These are phyloP conservation scores for Saimiri boliviensis DNA, from an alignment of 2,113 vertebrate genomes.

Conservation along the genomic window DNA sequence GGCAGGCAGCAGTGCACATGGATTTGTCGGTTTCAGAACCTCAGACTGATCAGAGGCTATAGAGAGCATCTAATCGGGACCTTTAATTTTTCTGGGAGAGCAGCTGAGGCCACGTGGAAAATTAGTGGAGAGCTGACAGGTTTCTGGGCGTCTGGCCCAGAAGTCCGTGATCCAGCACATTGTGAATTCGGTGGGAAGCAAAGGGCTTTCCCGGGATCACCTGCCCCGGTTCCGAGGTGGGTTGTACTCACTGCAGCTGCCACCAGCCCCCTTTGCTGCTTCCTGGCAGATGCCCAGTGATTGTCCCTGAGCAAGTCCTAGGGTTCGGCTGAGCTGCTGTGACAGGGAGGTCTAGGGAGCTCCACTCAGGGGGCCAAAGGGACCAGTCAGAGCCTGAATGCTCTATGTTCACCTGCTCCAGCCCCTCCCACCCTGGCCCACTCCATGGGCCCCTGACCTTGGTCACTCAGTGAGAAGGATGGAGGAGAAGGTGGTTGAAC, in stretches of 20 bases:
- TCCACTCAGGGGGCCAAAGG: fast-evolving
- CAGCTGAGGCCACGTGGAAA: background rate
- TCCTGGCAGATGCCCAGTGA: background rate
- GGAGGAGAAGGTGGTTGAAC: fast-evolving
- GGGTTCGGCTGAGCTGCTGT: background rate
- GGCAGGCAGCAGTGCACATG: fast-evolving
- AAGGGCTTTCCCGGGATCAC: fast-evolving
- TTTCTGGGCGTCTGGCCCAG: fast-evolving
- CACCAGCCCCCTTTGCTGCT: background rate
- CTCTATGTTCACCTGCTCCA: fast-evolving
- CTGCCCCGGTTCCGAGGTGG: background rate
- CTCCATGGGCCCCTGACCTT: background rate
- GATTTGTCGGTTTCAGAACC: background rate
- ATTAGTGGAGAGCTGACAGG: background rate
- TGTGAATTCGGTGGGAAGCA: fast-evolving
- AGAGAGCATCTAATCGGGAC: background rate
- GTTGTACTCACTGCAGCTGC: fast-evolving
- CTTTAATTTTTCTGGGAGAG: fast-evolving
- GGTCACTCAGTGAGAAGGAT: background rate
- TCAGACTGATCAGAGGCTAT: fast-evolving
- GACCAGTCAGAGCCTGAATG: fast-evolving
- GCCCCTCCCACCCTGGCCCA: fast-evolving
- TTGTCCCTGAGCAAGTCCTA: background rate
- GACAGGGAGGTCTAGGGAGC: fast-evolving
- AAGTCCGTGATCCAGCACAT: fast-evolving